These are phyloP conservation scores for Drosophila repletoides DNA, from an alignment of 1,140 invertebrate genomes.

Conservation along the genomic window DNA sequence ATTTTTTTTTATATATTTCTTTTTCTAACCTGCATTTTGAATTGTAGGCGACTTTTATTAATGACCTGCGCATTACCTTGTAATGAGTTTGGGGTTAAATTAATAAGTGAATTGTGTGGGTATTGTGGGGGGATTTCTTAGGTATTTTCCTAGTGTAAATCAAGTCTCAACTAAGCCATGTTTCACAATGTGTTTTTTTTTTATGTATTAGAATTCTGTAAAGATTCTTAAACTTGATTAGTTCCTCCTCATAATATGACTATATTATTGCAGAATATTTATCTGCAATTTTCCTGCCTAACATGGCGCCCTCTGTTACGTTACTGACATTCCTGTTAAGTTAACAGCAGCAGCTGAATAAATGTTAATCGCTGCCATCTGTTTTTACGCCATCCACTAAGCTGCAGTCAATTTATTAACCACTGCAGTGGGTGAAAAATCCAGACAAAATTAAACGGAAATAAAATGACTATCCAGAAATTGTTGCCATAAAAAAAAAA, in stretches of 20 bases:
- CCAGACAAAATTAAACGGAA: not conserved
- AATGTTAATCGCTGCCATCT: too few relatives aligned
- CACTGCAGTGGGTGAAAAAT: not conserved
- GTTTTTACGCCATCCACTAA: conserved; percentile 1
- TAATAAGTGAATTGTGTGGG: conserved; percentile 39
- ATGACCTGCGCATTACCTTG: conserved; percentile 29
- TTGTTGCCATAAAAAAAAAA: conserved; percentile 9
- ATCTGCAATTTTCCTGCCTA: too few relatives aligned
- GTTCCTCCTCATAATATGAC: too few relatives aligned
- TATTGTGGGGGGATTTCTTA: too few relatives aligned
- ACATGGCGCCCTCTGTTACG: not conserved
- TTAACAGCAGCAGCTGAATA: too few relatives aligned
- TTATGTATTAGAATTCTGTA: too few relatives aligned
- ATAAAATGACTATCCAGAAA: conserved; percentile 19
- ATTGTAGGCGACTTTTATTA: conserved; percentile 54
- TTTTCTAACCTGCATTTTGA: conserved; percentile 7
- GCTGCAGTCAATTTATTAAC: conserved; percentile 2
- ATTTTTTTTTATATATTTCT: not conserved
- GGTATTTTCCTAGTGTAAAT: too few relatives aligned
- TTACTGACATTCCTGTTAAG: not conserved
- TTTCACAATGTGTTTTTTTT: too few relatives aligned
- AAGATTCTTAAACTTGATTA: too few relatives aligned
- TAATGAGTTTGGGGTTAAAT: conserved; percentile 48
- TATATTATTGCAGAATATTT: too few relatives aligned
- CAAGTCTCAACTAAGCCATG: too few relatives aligned